These are phyloP conservation scores for Sinella curviseta DNA, from an alignment of 1,140 invertebrate genomes.

Conservation along the genomic window DNA sequence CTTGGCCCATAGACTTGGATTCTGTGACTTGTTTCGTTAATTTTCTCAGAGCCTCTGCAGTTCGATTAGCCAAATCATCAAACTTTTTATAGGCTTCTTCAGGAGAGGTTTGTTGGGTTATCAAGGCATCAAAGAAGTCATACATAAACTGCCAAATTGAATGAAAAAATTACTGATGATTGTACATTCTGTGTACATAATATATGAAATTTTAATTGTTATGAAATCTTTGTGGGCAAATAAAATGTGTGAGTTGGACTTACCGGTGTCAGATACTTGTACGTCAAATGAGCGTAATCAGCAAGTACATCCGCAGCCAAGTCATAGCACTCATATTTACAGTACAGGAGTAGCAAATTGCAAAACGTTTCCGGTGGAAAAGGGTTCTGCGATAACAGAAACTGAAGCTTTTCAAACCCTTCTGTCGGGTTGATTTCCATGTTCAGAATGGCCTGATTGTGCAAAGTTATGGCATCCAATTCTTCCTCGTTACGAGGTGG, in stretches of 20 bases:
- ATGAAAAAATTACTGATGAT: background rate
- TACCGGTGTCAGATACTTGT: slow-evolving; percentile 91
- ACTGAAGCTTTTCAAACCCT: slow-evolving; percentile 96
- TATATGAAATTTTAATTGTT: background rate
- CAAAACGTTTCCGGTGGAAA: slow-evolving; percentile 98
- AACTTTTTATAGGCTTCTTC: slow-evolving; percentile 97
- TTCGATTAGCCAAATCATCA: slow-evolving; percentile 88
- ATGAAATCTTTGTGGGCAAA: slow-evolving; percentile 8
- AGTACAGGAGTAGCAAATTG: slow-evolving; percentile 92
- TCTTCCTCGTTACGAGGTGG: slow-evolving; percentile 95
- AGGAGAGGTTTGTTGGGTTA: slow-evolving; percentile 94
- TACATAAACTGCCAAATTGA: slow-evolving; percentile 73
- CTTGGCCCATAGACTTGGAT: slow-evolving; percentile 44
- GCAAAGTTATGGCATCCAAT: slow-evolving; percentile 94
- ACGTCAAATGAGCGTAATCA: slow-evolving; percentile 95
- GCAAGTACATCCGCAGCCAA: slow-evolving; percentile 96
- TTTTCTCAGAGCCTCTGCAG: slow-evolving; percentile 87
- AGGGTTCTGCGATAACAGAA: slow-evolving; percentile 90
- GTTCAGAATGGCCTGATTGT: slow-evolving; percentile 96
- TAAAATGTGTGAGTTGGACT: slow-evolving; percentile 34
- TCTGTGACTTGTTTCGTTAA: slow-evolving; percentile 80
- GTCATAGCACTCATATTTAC: slow-evolving; percentile 97
- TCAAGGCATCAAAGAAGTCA: slow-evolving; percentile 89
- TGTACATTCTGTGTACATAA: background rate
- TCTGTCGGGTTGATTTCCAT: slow-evolving; percentile 85